Conservation (phyloP, 2,888 invertebrate genomes). For the Sericinus montela region DNA sequence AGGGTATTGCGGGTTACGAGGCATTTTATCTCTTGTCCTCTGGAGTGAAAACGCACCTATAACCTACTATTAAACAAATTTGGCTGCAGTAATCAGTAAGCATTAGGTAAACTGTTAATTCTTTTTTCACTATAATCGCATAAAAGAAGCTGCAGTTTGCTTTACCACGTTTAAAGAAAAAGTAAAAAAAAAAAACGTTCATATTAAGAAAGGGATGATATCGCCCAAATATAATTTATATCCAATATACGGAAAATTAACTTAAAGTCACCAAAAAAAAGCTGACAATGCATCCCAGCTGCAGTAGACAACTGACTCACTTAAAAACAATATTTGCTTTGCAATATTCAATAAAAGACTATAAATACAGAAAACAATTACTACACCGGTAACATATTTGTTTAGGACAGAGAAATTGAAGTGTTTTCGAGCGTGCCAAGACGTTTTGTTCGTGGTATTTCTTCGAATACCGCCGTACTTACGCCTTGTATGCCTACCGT, state of each 20-base stretch:
- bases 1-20: too few species aligned
- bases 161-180: too few species aligned
- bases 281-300: constrained; percentile 46
- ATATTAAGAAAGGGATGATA: constrained; percentile 4
- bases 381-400: constrained; percentile 73
- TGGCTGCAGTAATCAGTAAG: too few species aligned
- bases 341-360: constrained; percentile 75
- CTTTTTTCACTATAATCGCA: too few species aligned
- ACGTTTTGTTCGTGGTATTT: constrained; percentile 63
- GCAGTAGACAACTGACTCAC: constrained; percentile 71
- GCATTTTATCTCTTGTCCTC: too few species aligned
- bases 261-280: constrained; percentile 46
- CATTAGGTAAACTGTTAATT: too few species aligned
- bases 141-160: too few species aligned
- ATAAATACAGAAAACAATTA: constrained; percentile 76
- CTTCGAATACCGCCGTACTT: constrained; percentile 35
- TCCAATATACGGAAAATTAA: constrained; percentile 67
- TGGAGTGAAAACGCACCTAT: too few species aligned
- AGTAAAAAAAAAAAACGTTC: too few species aligned
- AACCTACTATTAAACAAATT: too few species aligned
- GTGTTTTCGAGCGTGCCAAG: constrained; percentile 71
- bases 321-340: constrained; percentile 72
- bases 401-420: constrained; percentile 76
- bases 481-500: constrained; percentile 44
- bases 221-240: constrained; percentile 41